A percentile compares a stretch with the other conserved stretches of the same genome.
Conservation (phyloP, 2,888 invertebrate species). For the Dolichomitus sp. region DNA sequence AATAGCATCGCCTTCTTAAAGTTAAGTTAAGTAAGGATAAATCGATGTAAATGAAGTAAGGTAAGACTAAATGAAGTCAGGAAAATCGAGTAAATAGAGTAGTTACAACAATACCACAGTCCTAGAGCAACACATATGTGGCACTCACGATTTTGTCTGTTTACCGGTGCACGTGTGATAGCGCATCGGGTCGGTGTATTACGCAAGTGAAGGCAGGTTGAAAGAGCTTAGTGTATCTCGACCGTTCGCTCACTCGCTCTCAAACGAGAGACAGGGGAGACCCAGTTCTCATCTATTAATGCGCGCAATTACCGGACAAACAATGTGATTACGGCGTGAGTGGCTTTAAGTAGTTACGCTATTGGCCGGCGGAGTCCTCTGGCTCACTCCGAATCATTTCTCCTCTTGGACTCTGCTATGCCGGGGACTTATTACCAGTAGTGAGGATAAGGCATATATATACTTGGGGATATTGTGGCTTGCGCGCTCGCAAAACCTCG, state of each 20-base stretch:
- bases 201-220: constrained; percentile 58
- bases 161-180: constrained; percentile 63
- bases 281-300: constrained; percentile 84
- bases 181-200: constrained; percentile 59
- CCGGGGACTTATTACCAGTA: constrained; percentile 21
- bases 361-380: constrained; percentile 60
- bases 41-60: too few species aligned
- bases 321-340: constrained; percentile 79
- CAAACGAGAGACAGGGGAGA: constrained; percentile 68
- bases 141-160: constrained; percentile 40
- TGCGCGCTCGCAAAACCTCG: too few species aligned
- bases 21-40: too few species aligned
- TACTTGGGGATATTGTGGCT: too few species aligned
- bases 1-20: too few species aligned
- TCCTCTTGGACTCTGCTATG: constrained; percentile 52
- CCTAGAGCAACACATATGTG: neutral
- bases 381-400: constrained; percentile 67
- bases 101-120: too few species aligned
- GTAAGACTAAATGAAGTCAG: too few species aligned
- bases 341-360: constrained; percentile 79
- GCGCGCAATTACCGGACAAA: constrained; percentile 80
- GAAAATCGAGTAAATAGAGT: too few species aligned
- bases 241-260: constrained; percentile 25
- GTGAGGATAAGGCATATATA: neutral
- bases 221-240: constrained; percentile 55